Conservation (phyloP, 2,888 invertebrate genomes). For the Seladonia tumulorum region DNA sequence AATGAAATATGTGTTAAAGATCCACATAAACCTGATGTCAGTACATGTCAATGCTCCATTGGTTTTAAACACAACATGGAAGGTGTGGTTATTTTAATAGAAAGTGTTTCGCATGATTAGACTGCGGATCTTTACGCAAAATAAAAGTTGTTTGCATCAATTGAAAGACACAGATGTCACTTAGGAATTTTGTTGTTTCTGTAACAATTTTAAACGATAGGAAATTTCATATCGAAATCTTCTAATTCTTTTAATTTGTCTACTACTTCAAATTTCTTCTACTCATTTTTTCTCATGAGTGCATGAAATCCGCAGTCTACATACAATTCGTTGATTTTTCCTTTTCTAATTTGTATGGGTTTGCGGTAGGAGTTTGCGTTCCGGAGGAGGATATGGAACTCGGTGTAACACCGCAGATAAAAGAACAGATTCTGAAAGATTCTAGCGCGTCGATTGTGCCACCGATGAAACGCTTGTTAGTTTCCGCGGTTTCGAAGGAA, state of each 20-base stretch:
- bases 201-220: too few relatives aligned
- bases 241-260: too few relatives aligned
- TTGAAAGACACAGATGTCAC: too few relatives aligned
- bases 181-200: not conserved
- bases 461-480: conserved; percentile 88
- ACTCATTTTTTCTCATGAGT: not conserved
- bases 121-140: not conserved
- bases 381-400: conserved; percentile 68
- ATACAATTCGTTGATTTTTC: not conserved
- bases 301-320: not conserved
- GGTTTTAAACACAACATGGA: conserved; percentile 86
- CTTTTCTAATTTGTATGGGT: conserved; percentile 23
- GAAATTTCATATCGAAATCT: too few relatives aligned
- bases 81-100: conserved; percentile 73
- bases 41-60: conserved; percentile 90
- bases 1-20: conserved; percentile 90
- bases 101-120: not conserved
- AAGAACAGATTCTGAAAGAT: conserved; percentile 62
- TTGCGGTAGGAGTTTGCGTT: conserved; percentile 72
- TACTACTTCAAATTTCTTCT: too few relatives aligned
- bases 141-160: too few relatives aligned
- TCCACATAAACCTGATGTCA: conserved; percentile 86
- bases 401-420: conserved; percentile 70
- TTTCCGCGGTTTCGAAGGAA: conserved; percentile 91
- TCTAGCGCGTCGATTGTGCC: conserved; percentile 80